Percentiles rank a stretch among this genome's conserved stretches.
Conservation (phyloP, 2,797 vertebrate species). For the Holocentrus rufus region DNA sequence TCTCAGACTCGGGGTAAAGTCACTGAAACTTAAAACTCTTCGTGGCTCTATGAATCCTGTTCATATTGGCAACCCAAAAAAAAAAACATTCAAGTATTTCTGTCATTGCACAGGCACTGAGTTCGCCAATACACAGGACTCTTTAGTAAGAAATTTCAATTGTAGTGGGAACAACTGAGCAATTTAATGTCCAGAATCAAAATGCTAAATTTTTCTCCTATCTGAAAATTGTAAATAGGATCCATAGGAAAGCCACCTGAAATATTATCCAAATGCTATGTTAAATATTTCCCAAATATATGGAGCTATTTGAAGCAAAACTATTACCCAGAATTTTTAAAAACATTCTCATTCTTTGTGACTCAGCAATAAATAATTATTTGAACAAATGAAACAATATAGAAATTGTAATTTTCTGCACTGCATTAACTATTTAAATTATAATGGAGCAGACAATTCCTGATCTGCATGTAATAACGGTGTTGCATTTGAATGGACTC, state of each 20-base stretch:
- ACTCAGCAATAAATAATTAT: constrained; percentile 67
- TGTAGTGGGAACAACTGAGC: constrained; percentile 45
- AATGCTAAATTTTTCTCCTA: constrained; percentile 35
- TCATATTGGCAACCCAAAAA: constrained; percentile 67
- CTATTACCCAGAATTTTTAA: constrained; percentile 26
- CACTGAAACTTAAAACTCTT: constrained; percentile 24
- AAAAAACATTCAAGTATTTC: constrained; percentile 83
- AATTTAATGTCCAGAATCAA: constrained; percentile 32
- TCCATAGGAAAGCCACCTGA: constrained; percentile 32
- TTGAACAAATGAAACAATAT: constrained; percentile 47
- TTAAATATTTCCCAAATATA: constrained; percentile 45
- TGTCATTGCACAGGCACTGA: constrained; percentile 79
- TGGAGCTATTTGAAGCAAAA: constrained; percentile 51
- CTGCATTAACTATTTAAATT: constrained; percentile 31
- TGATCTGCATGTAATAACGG: not conserved
- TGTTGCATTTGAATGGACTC: constrained; percentile 14
- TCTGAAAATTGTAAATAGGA: constrained; percentile 40
- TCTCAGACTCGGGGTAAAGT: constrained; percentile 36
- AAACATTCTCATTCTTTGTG: constrained; percentile 38
- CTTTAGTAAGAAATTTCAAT: constrained; percentile 51
- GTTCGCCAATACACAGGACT: constrained; percentile 68
- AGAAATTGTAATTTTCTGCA: constrained; percentile 46
- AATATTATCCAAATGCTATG: constrained; percentile 50
- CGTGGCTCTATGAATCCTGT: constrained; percentile 56
- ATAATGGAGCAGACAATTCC: constrained; percentile 7